These are phyloP conservation scores for Montipora capricornis DNA, from an alignment of 64 coral and sea anemone genomes.

Conservation along the genomic window DNA sequence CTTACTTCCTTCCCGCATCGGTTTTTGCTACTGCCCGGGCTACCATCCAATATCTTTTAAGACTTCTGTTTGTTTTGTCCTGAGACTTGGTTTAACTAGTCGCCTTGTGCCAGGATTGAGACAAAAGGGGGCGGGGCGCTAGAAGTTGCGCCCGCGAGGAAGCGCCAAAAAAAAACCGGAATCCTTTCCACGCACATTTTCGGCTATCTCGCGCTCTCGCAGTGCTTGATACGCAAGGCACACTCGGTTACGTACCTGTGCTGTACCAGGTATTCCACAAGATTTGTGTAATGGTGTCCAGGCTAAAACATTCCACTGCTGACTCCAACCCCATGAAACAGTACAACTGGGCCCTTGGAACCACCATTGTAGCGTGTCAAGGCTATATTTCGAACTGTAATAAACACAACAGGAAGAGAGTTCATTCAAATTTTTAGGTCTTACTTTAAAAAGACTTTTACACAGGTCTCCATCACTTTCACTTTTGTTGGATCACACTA, in stretches of 20 bases:
- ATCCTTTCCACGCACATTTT: background rate
- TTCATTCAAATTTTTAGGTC: background rate
- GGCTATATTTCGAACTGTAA: conserved; percentile 51
- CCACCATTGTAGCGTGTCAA: conserved; percentile 61
- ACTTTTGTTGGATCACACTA: background rate
- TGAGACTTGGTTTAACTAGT: background rate
- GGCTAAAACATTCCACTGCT: conserved; percentile 57
- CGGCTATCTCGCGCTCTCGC: background rate
- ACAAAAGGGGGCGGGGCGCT: background rate
- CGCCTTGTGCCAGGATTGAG: background rate
- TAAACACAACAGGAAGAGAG: too few relatives aligned
- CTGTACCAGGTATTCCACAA: conserved; percentile 52
- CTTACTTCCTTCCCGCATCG: background rate
- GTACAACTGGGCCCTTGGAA: conserved; percentile 42
- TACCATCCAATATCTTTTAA: background rate
- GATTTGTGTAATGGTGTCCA: conserved; percentile 68
- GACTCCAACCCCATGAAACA: conserved; percentile 57
- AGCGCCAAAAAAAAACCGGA: background rate
- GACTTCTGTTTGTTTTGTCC: background rate
- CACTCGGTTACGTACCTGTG: conserved; percentile 17
- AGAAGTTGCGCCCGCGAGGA: background rate
- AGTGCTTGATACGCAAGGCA: background rate
- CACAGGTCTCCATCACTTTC: background rate
- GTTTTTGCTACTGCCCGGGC: background rate
- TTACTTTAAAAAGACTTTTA: background rate